These are phyloP conservation scores for Leptatherina wallacei DNA, from an alignment of 2,797 vertebrate genomes.

Conservation along the genomic window DNA sequence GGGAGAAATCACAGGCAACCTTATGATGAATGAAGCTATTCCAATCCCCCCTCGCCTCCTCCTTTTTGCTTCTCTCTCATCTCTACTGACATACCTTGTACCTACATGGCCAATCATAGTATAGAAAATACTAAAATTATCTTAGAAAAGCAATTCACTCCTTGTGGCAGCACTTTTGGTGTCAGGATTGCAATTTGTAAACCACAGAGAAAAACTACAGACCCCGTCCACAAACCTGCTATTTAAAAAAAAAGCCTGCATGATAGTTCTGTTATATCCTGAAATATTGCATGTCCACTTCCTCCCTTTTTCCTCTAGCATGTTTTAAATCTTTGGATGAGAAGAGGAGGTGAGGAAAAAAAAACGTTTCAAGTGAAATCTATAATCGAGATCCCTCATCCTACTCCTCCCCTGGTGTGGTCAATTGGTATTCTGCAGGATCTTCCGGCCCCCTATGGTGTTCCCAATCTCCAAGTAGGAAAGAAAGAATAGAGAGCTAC, in stretches of 20 bases:
- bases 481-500: constrained; percentile 81
- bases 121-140: constrained; percentile 58
- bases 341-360: constrained; percentile 53
- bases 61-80: constrained; percentile 58
- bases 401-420: constrained; percentile 79
- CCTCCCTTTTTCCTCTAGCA: constrained; percentile 50
- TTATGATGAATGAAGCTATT: constrained; percentile 80
- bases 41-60: constrained; percentile 65
- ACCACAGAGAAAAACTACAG: constrained; percentile 48
- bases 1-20: constrained; percentile 65
- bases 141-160: constrained; percentile 61
- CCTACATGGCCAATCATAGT: constrained; percentile 57
- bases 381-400: constrained; percentile 85
- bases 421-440: constrained; percentile 87
- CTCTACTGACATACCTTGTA: constrained; percentile 64
- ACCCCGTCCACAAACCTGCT: constrained; percentile 38
- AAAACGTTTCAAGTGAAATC: constrained; percentile 83
- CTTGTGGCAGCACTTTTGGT: constrained; percentile 45
- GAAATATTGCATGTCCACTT: constrained; percentile 47
- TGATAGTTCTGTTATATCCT: constrained; percentile 46
- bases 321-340: constrained; percentile 53
- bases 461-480: constrained; percentile 85
- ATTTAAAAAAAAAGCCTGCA: constrained; percentile 64
- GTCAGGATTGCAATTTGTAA: constrained; percentile 67
- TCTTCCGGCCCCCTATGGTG: constrained; percentile 81